A percentile compares a stretch with the other conserved stretches of the same genome.
Evolutionary conservation across 1,140 invertebrate species (phyloP).

Genomic region (Mercenaria mercenaria): DNA sequence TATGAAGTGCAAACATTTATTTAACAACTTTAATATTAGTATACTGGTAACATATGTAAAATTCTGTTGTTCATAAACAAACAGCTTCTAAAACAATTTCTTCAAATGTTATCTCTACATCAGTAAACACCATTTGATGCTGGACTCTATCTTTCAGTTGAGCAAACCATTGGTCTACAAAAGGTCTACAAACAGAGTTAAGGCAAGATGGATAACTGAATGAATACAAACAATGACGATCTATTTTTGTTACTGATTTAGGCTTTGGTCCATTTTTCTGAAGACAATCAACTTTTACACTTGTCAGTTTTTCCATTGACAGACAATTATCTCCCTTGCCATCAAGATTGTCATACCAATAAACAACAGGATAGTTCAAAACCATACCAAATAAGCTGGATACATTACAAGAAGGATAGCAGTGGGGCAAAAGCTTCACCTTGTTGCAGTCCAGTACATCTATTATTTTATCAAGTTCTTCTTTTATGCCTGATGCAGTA

Average conservation of each 20-base stretch:
- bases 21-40: no score
- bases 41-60: no score
- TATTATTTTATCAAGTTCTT: not conserved
- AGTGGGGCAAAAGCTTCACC: not conserved
- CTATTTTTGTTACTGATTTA: not conserved
- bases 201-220: constrained; percentile 29
- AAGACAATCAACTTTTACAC: not conserved
- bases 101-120: not conserved
- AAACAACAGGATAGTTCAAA: constrained; percentile 48
- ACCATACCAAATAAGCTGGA: constrained; percentile 44
- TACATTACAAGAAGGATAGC: constrained; percentile 5
- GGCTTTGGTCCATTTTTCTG: not conserved
- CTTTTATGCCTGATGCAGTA: not conserved
- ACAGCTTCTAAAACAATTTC: constrained; percentile 26
- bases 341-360: constrained; percentile 30
- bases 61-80: constrained; percentile 22
- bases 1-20: no score
- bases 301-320: constrained; percentile 15
- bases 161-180: not conserved
- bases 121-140: not conserved
- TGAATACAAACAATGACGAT: constrained; percentile 13
- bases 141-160: not conserved
- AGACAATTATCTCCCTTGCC: constrained; percentile 34
- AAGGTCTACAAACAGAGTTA: not conserved
- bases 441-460: not conserved